phyloP scores from a whole-genome alignment of 1,140 invertebrate species.

The Caenorhabditis briggsae region DNA sequence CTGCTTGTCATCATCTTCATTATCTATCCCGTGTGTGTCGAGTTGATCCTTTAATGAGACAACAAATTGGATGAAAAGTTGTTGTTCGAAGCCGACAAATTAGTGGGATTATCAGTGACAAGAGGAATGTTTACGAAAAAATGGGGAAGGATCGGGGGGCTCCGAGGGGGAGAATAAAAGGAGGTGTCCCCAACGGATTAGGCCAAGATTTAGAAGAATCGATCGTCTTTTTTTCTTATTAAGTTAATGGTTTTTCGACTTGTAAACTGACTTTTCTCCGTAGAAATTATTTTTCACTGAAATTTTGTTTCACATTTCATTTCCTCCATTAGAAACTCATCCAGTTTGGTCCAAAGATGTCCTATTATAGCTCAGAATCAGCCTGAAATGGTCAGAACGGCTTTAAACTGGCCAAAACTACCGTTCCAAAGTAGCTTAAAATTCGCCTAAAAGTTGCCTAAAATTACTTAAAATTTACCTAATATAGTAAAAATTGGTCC shows the following conservation, averaged over 20 bases:
- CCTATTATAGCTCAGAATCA: no score
- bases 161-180: conserved; percentile 1
- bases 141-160: not conserved
- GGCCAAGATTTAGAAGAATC: conserved; percentile 3
- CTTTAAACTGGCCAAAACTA: no score
- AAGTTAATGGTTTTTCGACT: not conserved
- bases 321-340: no score
- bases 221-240: not conserved
- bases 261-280: no score
- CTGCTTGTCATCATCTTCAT: conserved; percentile 22
- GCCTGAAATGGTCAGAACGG: no score
- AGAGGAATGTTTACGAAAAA: conserved; percentile 43
- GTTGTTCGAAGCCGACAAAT: conserved; percentile 43
- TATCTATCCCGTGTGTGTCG: not conserved
- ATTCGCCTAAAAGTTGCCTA: no score
- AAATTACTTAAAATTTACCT: no score
- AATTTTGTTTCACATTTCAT: not conserved
- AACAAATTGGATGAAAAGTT: conserved; percentile 53
- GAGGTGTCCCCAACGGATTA: conserved; percentile 20
- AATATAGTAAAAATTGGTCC: no score
- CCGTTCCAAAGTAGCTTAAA: no score
- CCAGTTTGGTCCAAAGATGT: no score
- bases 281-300: not conserved
- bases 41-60: conserved; percentile 42
- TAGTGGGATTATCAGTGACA: conserved; percentile 42